Percentiles rank a stretch among this genome's conserved stretches.
phyloP scores from a whole-genome alignment of 2,113 vertebrate species.

The Empidonax alnorum region DNA sequence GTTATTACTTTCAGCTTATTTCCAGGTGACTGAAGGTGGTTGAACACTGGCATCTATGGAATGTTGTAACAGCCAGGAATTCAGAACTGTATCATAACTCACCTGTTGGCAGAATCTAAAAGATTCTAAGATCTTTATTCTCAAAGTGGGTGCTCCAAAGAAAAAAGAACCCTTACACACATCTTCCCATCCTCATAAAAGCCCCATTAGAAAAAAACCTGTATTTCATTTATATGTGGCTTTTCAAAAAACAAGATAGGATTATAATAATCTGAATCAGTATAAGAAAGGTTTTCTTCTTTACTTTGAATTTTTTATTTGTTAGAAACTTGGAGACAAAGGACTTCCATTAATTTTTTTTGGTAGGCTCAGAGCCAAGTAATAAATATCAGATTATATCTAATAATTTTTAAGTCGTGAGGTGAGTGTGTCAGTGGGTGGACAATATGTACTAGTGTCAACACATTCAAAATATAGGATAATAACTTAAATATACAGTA shows the following conservation, averaged over 20 bases:
- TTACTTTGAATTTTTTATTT: not conserved
- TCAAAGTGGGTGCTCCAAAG: not conserved
- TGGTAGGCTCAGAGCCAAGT: not conserved
- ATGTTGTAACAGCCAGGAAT: not conserved
- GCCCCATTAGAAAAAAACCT: not conserved
- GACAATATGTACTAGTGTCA: conserved; percentile 36
- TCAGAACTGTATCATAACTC: not conserved
- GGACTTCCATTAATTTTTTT: not conserved
- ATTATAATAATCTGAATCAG: conserved; percentile 29
- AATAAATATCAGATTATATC: conserved; percentile 23
- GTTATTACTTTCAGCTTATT: not conserved
- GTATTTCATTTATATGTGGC: not conserved
- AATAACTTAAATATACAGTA: conserved; percentile 51
- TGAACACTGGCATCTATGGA: not conserved
- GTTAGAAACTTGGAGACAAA: not conserved
- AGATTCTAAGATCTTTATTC: not conserved
- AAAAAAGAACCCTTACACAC: not conserved
- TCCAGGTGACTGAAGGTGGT: not conserved
- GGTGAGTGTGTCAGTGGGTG: not conserved
- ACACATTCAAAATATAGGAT: conserved; percentile 43
- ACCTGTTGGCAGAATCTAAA: not conserved
- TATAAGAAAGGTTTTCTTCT: not conserved
- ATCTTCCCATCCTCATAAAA: not conserved
- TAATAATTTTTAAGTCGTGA: conserved; percentile 48
- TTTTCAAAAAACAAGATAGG: conserved; percentile 35